Conservation (phyloP, 2,113 vertebrate species). For the Panurus biarmicus region DNA sequence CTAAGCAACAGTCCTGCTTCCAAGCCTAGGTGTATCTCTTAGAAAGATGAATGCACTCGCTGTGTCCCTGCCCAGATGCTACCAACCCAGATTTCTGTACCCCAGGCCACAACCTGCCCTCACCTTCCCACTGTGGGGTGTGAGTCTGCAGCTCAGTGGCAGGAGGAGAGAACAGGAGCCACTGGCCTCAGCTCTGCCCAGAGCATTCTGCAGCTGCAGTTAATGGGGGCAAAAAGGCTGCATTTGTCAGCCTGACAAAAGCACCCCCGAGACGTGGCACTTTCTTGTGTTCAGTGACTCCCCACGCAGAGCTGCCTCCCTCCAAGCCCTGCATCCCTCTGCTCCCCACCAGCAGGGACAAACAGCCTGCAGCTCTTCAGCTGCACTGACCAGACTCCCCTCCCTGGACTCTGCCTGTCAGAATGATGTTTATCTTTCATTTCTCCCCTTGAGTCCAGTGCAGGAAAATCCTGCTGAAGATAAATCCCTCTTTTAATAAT, state of each 20-base stretch:
- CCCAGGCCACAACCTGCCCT: not conserved
- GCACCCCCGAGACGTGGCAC: not conserved
- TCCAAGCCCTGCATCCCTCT: not conserved
- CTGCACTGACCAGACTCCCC: not conserved
- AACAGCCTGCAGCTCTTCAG: not conserved
- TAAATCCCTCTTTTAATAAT: not conserved
- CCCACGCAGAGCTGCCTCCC: not conserved
- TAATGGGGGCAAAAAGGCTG: not conserved
- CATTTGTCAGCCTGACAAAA: not conserved
- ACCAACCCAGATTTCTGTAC: not conserved
- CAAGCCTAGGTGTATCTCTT: not conserved
- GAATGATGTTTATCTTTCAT: not conserved
- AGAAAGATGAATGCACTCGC: not conserved
- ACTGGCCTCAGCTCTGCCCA: not conserved
- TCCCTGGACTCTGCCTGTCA: not conserved
- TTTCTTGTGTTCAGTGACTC: not conserved
- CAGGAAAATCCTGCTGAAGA: not conserved
- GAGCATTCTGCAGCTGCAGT: not conserved
- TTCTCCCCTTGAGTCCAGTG: not conserved
- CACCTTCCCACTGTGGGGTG: not conserved
- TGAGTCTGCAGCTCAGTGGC: not conserved
- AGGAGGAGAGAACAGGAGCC: not conserved
- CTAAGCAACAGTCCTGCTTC: not conserved
- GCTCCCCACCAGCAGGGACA: not conserved
- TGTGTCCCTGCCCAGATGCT: not conserved